These are phyloP conservation scores for Alcis repandata DNA, from an alignment of 2,888 invertebrate genomes.

Conservation along the genomic window DNA sequence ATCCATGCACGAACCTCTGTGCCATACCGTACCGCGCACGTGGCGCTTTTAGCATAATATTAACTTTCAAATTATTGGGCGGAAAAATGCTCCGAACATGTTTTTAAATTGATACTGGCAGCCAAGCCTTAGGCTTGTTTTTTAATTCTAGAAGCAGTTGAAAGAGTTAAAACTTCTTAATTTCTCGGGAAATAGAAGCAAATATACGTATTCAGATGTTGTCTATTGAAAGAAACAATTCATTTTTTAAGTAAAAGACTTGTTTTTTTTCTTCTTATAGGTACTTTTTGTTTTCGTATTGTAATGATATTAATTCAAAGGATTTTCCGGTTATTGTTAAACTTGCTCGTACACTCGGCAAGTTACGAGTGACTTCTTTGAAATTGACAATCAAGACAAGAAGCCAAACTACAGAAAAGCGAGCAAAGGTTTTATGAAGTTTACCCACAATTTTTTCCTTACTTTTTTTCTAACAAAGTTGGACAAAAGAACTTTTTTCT, in stretches of 20 bases:
- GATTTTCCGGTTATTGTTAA: slow-evolving; percentile 12
- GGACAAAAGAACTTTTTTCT: too few relatives aligned
- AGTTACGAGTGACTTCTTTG: not conserved
- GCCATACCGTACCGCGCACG: slow-evolving; percentile 81
- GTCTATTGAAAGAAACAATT: slow-evolving; percentile 1
- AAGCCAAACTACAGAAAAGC: too few relatives aligned
- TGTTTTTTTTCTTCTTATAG: not conserved
- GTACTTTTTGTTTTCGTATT: slow-evolving; percentile 9
- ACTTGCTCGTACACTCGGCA: not conserved
- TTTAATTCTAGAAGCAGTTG: slow-evolving; percentile 22
- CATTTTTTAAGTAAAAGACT: slow-evolving; percentile 8
- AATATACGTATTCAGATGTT: slow-evolving; percentile 8
- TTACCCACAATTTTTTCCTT: too few relatives aligned
- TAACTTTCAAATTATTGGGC: slow-evolving; percentile 71
- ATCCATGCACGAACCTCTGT: slow-evolving; percentile 83
- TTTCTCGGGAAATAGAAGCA: slow-evolving; percentile 13
- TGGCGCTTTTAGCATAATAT: slow-evolving; percentile 77
- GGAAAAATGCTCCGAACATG: slow-evolving; percentile 62
- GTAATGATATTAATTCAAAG: slow-evolving; percentile 9
- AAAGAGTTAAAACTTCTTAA: slow-evolving; percentile 28
- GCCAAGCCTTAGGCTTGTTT: slow-evolving; percentile 28
- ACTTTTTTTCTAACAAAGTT: too few relatives aligned
- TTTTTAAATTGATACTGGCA: slow-evolving; percentile 50
- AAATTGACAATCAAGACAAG: too few relatives aligned
- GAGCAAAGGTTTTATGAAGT: too few relatives aligned